A percentile compares a stretch with the other conserved stretches of the same genome.
These are phyloP conservation scores for Haliclona indistincta DNA, from an alignment of 37 sponge, comb jelly and placozoan species.

Conservation along the genomic window DNA sequence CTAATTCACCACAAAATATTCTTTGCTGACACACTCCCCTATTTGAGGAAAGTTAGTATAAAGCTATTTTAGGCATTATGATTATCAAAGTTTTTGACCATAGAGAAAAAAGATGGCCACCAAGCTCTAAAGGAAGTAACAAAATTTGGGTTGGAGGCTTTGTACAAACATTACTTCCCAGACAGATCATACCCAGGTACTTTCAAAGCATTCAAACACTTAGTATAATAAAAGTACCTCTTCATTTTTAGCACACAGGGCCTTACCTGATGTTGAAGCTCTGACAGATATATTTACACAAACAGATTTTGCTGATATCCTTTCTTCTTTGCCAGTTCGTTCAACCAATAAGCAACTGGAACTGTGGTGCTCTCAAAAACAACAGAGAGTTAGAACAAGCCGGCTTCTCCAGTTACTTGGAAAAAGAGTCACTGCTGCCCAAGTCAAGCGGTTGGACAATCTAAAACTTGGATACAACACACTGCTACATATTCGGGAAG, in stretches of 20 bases:
- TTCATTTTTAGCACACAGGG: slow-evolving; percentile 36
- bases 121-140: background rate
- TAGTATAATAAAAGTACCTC: background rate
- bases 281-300: slow-evolving; percentile 20
- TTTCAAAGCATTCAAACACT: background rate
- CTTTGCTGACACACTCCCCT: slow-evolving; percentile 38
- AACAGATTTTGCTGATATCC: background rate
- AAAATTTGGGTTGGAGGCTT: slow-evolving; percentile 7
- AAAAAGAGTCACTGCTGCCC: background rate
- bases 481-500: background rate
- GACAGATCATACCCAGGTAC: slow-evolving; percentile 4
- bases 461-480: background rate
- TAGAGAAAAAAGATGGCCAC: slow-evolving; percentile 17
- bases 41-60: slow-evolving; percentile 5
- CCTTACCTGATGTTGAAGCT: slow-evolving; percentile 42
- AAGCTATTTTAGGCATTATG: background rate
- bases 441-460: background rate
- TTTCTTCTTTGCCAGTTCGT: background rate
- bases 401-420: background rate
- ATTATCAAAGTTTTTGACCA: background rate
- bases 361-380: background rate
- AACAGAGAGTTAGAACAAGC: background rate
- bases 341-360: background rate
- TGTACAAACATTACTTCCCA: slow-evolving; percentile 8
- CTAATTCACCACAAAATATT: slow-evolving; percentile 12